Conservation (phyloP, 2,888 invertebrate species). For the Poecilus cupreus region DNA sequence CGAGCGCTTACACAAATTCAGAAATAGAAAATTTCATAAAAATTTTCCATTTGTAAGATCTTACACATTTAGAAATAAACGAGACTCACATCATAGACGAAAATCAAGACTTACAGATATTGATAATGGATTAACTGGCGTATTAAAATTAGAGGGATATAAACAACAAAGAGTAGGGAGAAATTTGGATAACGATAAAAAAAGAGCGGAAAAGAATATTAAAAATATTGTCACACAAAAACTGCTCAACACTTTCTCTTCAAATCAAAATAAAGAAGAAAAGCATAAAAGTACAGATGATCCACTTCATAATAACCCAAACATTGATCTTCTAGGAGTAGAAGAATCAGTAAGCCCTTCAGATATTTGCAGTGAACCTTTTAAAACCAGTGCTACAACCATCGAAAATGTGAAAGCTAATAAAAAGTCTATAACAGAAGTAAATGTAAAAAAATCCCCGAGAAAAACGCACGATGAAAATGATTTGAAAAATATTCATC, state of each 20-base stretch:
- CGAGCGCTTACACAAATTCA: neutral
- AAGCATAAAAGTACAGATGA: neutral
- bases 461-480: too few relatives aligned
- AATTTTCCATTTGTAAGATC: neutral
- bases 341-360: neutral
- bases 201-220: too few relatives aligned
- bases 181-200: neutral
- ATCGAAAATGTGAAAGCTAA: neutral
- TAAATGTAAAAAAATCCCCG: neutral
- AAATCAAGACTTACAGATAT: slow-evolving; percentile 14
- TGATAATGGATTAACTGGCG: slow-evolving; percentile 39
- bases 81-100: neutral
- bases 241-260: neutral
- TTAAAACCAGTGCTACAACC: neutral
- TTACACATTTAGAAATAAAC: neutral
- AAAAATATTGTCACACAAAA: too few relatives aligned
- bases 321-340: neutral
- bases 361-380: neutral
- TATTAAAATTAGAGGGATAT: slow-evolving; percentile 22
- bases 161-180: slow-evolving; percentile 14
- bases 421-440: neutral
- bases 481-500: too few relatives aligned
- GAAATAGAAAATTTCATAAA: too few relatives aligned
- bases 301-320: neutral
- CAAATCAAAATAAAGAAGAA: neutral